Evolutionary conservation across 92 coral and sea anemone genomes (phyloP).

Genomic region (Montipora capitata): DNA sequence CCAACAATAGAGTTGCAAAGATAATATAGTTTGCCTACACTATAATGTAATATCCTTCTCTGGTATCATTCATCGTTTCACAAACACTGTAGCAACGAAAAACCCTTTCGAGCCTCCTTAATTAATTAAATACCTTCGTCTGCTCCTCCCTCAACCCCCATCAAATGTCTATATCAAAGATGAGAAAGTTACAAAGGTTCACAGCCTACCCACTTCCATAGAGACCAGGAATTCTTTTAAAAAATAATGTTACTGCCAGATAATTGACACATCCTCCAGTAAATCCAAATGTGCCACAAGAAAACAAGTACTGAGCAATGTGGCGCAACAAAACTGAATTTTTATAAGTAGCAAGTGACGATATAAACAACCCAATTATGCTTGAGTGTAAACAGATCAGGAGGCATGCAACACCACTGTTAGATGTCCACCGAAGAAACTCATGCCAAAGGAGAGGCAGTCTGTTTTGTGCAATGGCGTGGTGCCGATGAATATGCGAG

Average conservation of each 20-base stretch:
- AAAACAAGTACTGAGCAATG: slow-evolving; percentile 80
- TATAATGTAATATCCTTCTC: too few relatives aligned
- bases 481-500: slow-evolving; percentile 64
- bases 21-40: too few relatives aligned
- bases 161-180: neutral
- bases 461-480: slow-evolving; percentile 68
- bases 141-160: too few relatives aligned
- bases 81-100: too few relatives aligned
- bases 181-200: neutral
- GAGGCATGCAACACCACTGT: slow-evolving; percentile 77
- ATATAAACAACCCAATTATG: slow-evolving; percentile 79
- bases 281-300: slow-evolving; percentile 90
- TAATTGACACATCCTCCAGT: slow-evolving; percentile 84
- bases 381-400: slow-evolving; percentile 75
- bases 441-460: slow-evolving; percentile 78
- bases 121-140: too few relatives aligned
- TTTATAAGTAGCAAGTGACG: slow-evolving; percentile 53
- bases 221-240: slow-evolving; percentile 72
- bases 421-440: slow-evolving; percentile 69
- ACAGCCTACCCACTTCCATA: slow-evolving; percentile 88
- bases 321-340: slow-evolving; percentile 26
- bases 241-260: slow-evolving; percentile 76
- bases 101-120: too few relatives aligned
- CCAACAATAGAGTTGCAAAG: too few relatives aligned
- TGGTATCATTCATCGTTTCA: too few relatives aligned